phyloP scores from a whole-genome alignment of 2,797 vertebrate genomes.

The Poecilia velifera region DNA sequence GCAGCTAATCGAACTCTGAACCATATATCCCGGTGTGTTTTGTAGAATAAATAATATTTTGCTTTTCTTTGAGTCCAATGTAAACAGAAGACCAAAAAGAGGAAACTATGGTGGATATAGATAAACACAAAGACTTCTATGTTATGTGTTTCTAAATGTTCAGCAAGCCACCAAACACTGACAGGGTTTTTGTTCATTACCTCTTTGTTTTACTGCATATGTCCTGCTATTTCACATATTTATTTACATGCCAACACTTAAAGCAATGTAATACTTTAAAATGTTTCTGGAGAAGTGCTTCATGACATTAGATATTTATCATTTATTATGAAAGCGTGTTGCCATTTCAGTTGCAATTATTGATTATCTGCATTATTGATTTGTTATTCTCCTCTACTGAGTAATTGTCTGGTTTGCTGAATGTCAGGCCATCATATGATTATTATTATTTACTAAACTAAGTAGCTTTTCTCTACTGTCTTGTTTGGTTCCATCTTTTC shows the following conservation, averaged over 20 bases:
- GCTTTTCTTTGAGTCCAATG: background rate
- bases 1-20: background rate
- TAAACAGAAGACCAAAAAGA: background rate
- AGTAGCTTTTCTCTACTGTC: background rate
- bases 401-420: conserved; percentile 4
- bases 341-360: background rate
- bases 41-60: background rate
- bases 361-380: conserved; percentile 1
- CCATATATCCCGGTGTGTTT: background rate
- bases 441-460: background rate
- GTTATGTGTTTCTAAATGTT: background rate
- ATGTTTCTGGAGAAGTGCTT: background rate
- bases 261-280: background rate
- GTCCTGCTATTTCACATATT: background rate
- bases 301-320: background rate
- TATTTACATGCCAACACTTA: background rate
- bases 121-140: background rate
- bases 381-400: background rate
- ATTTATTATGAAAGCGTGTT: background rate
- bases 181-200: background rate
- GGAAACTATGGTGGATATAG: background rate
- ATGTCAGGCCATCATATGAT: background rate
- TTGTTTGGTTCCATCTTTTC: background rate
- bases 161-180: background rate
- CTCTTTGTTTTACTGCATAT: background rate